Conservation (phyloP, 37 sponge, comb jelly and placozoan species). For the Tethya wilhelma region DNA sequence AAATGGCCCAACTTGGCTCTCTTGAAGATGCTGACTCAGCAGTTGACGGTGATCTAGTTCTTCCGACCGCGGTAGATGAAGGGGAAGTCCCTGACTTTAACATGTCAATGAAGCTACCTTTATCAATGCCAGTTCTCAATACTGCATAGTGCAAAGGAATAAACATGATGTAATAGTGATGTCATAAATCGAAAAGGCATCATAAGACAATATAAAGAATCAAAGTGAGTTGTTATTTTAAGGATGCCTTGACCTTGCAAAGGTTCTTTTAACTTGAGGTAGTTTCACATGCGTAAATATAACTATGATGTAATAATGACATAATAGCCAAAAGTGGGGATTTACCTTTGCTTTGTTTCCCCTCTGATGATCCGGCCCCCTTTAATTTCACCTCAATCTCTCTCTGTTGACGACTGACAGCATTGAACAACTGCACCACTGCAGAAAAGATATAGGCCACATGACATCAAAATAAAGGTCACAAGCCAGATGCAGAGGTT, state of each 20-base stretch:
- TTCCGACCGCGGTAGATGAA: too few relatives aligned
- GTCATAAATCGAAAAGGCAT: too few relatives aligned
- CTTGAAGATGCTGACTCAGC: neutral
- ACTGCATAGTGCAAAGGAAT: constrained; percentile 31
- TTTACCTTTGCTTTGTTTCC: constrained; percentile 71
- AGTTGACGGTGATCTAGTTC: neutral
- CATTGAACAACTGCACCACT: constrained; percentile 91
- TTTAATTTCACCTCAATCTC: constrained; percentile 56
- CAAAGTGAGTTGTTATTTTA: too few relatives aligned
- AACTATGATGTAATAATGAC: too few relatives aligned
- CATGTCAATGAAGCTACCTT: constrained; percentile 59
- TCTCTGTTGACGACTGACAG: constrained; percentile 79
- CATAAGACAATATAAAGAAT: too few relatives aligned
- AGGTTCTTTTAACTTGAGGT: too few relatives aligned
- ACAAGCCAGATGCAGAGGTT: too few relatives aligned
- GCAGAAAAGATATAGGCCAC: neutral
- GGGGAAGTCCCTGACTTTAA: constrained; percentile 42
- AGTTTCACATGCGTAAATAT: too few relatives aligned
- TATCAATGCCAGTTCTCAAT: constrained; percentile 46
- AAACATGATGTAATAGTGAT: too few relatives aligned
- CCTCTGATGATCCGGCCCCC: constrained; percentile 65
- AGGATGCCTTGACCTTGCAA: too few relatives aligned
- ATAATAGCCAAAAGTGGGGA: too few relatives aligned
- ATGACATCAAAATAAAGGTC: too few relatives aligned
- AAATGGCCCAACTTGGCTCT: constrained; percentile 33